Base-by-base conservation (phyloP, 2,797 vertebrate genomes). In the Thaleichthys pacificus region DNA sequence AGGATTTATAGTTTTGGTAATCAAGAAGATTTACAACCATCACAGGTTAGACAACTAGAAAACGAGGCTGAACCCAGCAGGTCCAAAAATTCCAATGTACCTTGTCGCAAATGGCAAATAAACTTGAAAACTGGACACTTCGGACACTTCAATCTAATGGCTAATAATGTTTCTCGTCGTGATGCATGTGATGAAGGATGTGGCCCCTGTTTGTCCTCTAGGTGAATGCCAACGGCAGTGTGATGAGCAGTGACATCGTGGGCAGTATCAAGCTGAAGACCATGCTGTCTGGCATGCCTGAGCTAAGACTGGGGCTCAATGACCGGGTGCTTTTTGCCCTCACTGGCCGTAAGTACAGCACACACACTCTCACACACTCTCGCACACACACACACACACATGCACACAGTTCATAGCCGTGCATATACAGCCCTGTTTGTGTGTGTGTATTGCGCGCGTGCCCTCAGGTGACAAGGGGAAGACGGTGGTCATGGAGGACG, bases 221-320 rank as follows among this genome's bases (percentile, higher is more conserved):
- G 96, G 97, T 98, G 81, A 98, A 94, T 5, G 95, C 93, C 67
- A 97, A 90, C 0, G 97, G 97, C 68, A 95, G 91, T 0, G 96
- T 98, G 69, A 94, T 98, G 91, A 96, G 95, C 78, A 98, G 96
- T 3, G 97, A 98, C 91, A 96, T 98, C 0, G 93, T 97, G 57
- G 97, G 97, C 79, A 94, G 92, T 85, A 95, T 98, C 88, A 96
- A 94, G 80, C 93, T 98, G 79, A 97, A 96, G 85, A 97, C 96
- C 12, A 97, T 97, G 91, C 89, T 98, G 54, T 97, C 97, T 0
- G 96, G 97, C 30, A 98, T 98, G 97, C 97, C 97, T 0, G 97
- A 98, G 82, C 93, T 98, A 58, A 90, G 97, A 15, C 91, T 98
- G 4, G 97, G 96, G 62, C 92, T 98, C 69, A 98, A 98, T 0